Conservation (phyloP, 2,113 vertebrate genomes). For the Helogale parvula region DNA sequence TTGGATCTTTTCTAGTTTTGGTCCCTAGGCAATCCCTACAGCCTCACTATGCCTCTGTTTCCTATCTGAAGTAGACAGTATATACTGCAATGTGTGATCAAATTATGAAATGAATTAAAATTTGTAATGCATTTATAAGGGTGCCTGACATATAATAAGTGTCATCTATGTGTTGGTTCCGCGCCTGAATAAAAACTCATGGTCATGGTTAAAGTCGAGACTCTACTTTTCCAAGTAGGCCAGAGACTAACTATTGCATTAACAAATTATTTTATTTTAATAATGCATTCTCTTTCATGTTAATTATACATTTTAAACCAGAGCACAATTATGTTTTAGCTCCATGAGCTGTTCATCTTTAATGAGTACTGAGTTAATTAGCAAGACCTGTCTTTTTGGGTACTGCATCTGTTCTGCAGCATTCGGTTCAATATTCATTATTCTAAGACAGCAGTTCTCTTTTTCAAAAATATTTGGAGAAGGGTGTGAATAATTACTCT, state of each 20-base stretch:
- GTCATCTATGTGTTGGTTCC: neutral
- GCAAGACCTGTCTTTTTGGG: slow-evolving; percentile 72
- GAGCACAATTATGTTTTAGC: slow-evolving; percentile 59
- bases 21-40: neutral
- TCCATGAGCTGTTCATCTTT: slow-evolving; percentile 66
- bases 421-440: slow-evolving; percentile 66
- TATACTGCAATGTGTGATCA: neutral
- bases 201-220: neutral
- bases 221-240: slow-evolving; percentile 50
- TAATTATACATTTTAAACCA: slow-evolving; percentile 74
- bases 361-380: slow-evolving; percentile 76
- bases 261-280: slow-evolving; percentile 70
- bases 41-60: neutral
- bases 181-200: neutral
- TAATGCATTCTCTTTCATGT: slow-evolving; percentile 61
- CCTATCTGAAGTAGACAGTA: neutral
- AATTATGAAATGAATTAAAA: neutral
- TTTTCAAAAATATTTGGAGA: slow-evolving; percentile 77
- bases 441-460: slow-evolving; percentile 70
- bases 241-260: slow-evolving; percentile 49
- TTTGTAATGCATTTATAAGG: neutral
- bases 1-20: neutral
- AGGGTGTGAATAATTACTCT: slow-evolving; percentile 65
- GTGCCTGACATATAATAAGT: neutral
- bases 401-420: slow-evolving; percentile 58